A percentile compares a stretch with the other conserved stretches of the same genome.
Evolutionary conservation across 1,140 invertebrate species (phyloP).

Genomic region (Pogonognathellus flavescens): DNA sequence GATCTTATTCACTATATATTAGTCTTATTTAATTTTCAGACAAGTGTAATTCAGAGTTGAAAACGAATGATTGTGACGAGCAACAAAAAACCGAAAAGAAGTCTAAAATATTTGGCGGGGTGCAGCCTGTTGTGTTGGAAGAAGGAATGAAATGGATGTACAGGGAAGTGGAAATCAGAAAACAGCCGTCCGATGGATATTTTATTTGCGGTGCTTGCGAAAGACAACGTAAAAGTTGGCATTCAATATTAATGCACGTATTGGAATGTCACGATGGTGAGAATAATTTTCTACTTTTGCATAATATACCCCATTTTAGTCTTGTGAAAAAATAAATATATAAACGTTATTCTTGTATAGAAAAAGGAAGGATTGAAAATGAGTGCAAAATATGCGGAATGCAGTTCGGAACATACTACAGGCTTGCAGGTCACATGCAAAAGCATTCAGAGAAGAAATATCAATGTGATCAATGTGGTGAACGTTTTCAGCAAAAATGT

Average conservation of each 20-base stretch:
- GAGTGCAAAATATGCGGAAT: neutral
- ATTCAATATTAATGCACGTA: neutral
- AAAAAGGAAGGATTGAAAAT: neutral
- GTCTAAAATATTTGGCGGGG: neutral
- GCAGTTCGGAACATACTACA: neutral
- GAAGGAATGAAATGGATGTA: neutral
- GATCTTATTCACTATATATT: too few species aligned
- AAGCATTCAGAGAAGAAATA: neutral
- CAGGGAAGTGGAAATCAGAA: neutral
- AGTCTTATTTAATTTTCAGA: too few species aligned
- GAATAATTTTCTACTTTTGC: too few species aligned
- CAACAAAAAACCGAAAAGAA: neutral
- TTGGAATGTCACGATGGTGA: neutral
- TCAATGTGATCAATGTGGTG: slow-evolving; percentile 1
- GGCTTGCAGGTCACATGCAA: neutral
- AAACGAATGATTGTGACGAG: too few species aligned
- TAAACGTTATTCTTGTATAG: too few species aligned
- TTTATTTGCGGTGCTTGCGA: neutral
- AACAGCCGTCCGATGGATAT: neutral
- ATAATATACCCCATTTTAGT: neutral
- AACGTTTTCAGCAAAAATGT: neutral
- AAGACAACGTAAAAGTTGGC: neutral
- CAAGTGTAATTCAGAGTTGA: too few species aligned
- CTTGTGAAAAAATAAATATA: too few species aligned
- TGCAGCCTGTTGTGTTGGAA: neutral